A percentile compares a stretch with the other conserved stretches of the same genome.
Evolutionary conservation across 2,113 vertebrate species (phyloP).

Genomic region (Hemiprocne comata): DNA sequence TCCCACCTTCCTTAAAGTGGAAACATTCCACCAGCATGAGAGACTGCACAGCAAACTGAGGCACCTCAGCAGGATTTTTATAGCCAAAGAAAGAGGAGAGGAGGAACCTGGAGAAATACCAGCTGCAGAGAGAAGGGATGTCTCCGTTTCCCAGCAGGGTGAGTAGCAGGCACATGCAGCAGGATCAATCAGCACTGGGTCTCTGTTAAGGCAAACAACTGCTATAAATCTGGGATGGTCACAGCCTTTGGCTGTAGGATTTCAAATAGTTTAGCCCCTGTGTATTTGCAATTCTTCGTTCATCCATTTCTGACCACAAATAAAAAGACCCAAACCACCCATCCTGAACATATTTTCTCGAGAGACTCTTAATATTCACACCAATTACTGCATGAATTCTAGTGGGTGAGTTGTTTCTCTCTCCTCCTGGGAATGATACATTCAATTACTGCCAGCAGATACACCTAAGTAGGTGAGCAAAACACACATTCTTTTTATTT

Average conservation of each 20-base stretch:
- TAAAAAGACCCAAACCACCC: too few relatives aligned
- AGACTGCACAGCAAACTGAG: neutral
- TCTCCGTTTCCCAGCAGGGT: neutral
- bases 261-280: neutral
- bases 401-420: conserved; percentile 29
- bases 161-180: accelerated
- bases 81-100: neutral
- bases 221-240: accelerated
- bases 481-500: conserved; percentile 22
- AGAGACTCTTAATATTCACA: neutral
- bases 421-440: neutral
- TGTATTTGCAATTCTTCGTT: neutral
- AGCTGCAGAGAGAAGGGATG: neutral
- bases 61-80: neutral
- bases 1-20: neutral
- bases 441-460: conserved; percentile 20
- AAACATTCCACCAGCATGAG: neutral
- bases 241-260: neutral
- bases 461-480: neutral
- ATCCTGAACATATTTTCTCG: neutral
- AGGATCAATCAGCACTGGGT: accelerated
- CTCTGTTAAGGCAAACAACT: neutral
- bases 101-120: neutral
- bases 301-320: neutral
- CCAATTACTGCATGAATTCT: neutral